Conservation (phyloP, 2,888 invertebrate species). For the Drosophila colorata region DNA sequence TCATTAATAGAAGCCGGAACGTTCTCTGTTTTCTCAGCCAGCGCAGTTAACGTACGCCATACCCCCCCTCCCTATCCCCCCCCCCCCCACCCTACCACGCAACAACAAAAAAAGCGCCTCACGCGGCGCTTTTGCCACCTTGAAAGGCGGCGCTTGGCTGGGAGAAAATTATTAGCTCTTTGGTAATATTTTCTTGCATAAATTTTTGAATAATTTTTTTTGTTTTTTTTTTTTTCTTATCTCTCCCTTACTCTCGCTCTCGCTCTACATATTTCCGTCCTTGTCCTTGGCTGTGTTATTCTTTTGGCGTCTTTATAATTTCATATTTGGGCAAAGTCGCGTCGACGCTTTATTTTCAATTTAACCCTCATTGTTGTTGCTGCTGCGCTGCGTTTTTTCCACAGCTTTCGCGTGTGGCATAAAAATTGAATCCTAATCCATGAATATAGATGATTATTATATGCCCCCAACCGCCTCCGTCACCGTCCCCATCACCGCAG, state of each 20-base stretch:
- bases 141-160: constrained; percentile 41
- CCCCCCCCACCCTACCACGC: constrained; percentile 3
- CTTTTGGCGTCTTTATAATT: constrained; percentile 61
- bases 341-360: constrained; percentile 71
- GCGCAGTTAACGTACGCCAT: constrained; percentile 34
- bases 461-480: constrained; percentile 58
- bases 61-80: not conserved
- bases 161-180: constrained; percentile 84
- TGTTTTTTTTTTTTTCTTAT: constrained; percentile 26
- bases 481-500: not conserved
- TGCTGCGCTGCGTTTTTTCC: constrained; percentile 41
- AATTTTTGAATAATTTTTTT: constrained; percentile 73
- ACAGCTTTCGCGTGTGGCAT: constrained; percentile 73
- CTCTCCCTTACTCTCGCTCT: not conserved
- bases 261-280: not conserved
- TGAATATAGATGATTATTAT: constrained; percentile 86
- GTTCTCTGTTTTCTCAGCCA: constrained; percentile 39
- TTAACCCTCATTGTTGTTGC: constrained; percentile 75
- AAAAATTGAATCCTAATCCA: constrained; percentile 86
- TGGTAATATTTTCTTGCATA: constrained; percentile 84
- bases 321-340: constrained; percentile 47
- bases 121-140: constrained; percentile 73
- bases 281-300: constrained; percentile 11
- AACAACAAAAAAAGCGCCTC: constrained; percentile 37
- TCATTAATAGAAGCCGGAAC: constrained; percentile 80